Evolutionary conservation across 1,140 invertebrate genomes (phyloP).

Genomic region (Apocrypta bakeri): DNA sequence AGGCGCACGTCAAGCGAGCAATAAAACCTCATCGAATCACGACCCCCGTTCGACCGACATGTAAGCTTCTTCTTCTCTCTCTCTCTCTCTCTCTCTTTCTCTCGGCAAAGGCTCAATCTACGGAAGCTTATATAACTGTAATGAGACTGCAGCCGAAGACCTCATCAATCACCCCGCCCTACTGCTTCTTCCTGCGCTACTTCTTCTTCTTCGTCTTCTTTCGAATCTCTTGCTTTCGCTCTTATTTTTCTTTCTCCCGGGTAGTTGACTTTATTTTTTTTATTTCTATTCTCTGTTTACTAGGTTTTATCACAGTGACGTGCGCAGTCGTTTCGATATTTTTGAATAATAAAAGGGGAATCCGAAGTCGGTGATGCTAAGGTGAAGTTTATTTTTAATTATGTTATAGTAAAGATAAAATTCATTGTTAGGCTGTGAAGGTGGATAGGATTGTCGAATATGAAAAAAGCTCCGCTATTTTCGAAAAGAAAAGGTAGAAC

Average conservation of each 20-base stretch:
- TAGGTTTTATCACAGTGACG: no score
- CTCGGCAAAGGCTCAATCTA: constrained; percentile 71
- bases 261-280: not conserved
- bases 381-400: no score
- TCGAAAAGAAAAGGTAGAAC: no score
- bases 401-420: no score
- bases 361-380: no score
- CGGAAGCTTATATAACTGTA: constrained; percentile 75
- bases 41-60: constrained; percentile 65
- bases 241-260: constrained; percentile 28
- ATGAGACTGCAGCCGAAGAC: constrained; percentile 72
- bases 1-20: constrained; percentile 67
- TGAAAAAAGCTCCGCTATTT: no score
- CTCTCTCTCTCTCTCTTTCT: constrained; percentile 8
- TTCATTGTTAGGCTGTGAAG: no score
- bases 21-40: constrained; percentile 76
- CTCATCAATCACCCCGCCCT: constrained; percentile 73
- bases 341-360: no score
- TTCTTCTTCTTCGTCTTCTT: not conserved
- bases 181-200: constrained; percentile 3
- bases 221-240: constrained; percentile 7
- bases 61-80: constrained; percentile 61
- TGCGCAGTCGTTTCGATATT: no score
- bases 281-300: no score
- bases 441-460: no score